Conservation (phyloP, 2,113 vertebrate species). For the Arenaria interpres region DNA sequence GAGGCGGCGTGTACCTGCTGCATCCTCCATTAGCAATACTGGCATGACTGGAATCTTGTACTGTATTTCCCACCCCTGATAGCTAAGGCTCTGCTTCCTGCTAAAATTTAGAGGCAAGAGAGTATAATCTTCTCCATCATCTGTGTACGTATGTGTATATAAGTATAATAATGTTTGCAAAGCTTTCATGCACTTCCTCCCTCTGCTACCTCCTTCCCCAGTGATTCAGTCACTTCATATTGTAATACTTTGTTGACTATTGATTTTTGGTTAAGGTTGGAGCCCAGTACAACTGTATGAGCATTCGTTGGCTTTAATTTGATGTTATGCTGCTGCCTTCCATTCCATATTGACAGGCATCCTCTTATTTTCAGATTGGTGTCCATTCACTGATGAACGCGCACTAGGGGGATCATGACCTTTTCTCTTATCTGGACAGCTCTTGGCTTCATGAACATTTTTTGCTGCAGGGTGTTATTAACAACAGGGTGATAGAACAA, state of each 20-base stretch:
- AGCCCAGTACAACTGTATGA: slow-evolving; percentile 71
- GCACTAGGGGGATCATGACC: slow-evolving; percentile 75
- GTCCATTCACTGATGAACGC: slow-evolving; percentile 75
- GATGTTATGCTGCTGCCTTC: slow-evolving; percentile 69
- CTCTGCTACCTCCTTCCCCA: slow-evolving; percentile 27
- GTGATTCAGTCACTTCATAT: slow-evolving; percentile 72
- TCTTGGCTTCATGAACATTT: slow-evolving; percentile 81
- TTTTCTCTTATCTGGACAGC: slow-evolving; percentile 83
- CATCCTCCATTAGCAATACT: not conserved
- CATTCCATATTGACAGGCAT: slow-evolving; percentile 77
- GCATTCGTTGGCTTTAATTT: slow-evolving; percentile 78
- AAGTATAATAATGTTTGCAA: slow-evolving; percentile 26
- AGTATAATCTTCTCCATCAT: not conserved
- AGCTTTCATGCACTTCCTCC: slow-evolving; percentile 43
- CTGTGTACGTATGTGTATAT: not conserved
- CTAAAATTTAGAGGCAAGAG: not conserved
- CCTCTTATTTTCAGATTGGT: slow-evolving; percentile 75
- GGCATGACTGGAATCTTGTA: not conserved
- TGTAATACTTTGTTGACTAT: slow-evolving; percentile 79
- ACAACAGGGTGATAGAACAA: slow-evolving; percentile 78
- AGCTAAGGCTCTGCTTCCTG: not conserved
- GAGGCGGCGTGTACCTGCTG: not conserved
- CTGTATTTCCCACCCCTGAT: not conserved
- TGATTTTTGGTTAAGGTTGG: slow-evolving; percentile 80
- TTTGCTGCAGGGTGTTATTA: slow-evolving; percentile 83